These are phyloP conservation scores for Pseudolaguvia tuberculata DNA, from an alignment of 2,113 vertebrate genomes.

Conservation along the genomic window DNA sequence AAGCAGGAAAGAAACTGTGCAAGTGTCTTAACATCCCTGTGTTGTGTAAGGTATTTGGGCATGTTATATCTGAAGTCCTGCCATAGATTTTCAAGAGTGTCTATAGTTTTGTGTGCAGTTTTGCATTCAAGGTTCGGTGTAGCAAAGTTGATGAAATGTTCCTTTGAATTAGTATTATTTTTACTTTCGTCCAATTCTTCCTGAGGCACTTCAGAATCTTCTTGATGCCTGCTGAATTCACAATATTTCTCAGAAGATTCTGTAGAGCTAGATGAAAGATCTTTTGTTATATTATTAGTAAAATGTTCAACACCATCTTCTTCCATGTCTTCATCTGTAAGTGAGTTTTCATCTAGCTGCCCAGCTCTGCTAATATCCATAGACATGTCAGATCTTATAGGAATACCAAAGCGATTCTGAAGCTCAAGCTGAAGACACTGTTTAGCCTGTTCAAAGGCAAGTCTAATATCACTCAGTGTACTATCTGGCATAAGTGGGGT, in stretches of 20 bases:
- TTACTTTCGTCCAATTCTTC: constrained; percentile 54
- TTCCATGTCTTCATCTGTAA: background rate
- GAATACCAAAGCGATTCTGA: background rate
- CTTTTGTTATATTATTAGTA: background rate
- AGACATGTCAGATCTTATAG: background rate
- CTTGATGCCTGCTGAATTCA: background rate
- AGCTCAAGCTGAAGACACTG: background rate
- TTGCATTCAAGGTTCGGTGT: background rate
- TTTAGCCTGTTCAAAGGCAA: constrained; percentile 43
- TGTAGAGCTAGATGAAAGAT: background rate
- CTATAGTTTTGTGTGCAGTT: background rate
- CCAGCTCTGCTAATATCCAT: background rate
- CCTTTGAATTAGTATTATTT: constrained; percentile 23
- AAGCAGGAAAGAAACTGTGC: constrained; percentile 56
- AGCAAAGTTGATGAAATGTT: constrained; percentile 39
- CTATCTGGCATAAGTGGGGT: constrained; percentile 61
- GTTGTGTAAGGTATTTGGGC: constrained; percentile 51
- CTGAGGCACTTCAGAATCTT: background rate
- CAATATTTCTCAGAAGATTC: background rate
- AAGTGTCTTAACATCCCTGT: constrained; percentile 60
- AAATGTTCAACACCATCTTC: background rate
- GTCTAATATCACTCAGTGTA: constrained; percentile 54
- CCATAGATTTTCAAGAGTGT: constrained; percentile 61
- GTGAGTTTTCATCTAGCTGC: background rate
- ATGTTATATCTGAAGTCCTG: constrained; percentile 58